Percentiles rank a stretch among this genome's conserved stretches.
Evolutionary conservation across 2,888 invertebrate genomes (phyloP).

Genomic region (Ptilodon capucinus): DNA sequence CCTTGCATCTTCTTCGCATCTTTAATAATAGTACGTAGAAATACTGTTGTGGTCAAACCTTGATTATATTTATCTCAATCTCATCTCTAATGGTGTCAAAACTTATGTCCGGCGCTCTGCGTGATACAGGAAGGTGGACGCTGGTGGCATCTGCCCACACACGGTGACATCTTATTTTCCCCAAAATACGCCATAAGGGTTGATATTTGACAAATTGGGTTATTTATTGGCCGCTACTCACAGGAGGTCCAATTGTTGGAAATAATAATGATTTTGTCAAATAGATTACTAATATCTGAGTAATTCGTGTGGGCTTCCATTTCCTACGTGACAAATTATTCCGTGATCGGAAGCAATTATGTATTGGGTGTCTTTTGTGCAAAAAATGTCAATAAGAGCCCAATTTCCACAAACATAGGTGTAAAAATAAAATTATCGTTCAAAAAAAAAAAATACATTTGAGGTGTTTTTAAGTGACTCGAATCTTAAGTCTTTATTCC

Average conservation of each 20-base stretch:
- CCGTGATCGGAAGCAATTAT: conserved; percentile 71
- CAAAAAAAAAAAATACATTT: too few species aligned
- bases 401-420: conserved; percentile 24
- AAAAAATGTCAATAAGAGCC: conserved; percentile 48
- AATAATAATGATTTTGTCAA: conserved; percentile 47
- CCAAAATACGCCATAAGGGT: conserved; percentile 54
- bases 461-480: too few species aligned
- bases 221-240: conserved; percentile 44
- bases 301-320: conserved; percentile 39
- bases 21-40: conserved; percentile 29
- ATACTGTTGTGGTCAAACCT: conserved; percentile 65
- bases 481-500: too few species aligned
- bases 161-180: conserved; percentile 71
- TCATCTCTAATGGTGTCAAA: conserved; percentile 78
- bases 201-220: conserved; percentile 69
- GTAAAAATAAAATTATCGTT: neutral
- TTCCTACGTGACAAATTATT: conserved; percentile 35
- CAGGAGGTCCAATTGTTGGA: conserved; percentile 68
- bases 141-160: conserved; percentile 71
- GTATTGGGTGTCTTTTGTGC: conserved; percentile 42
- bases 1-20: conserved; percentile 12
- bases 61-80: conserved; percentile 73
- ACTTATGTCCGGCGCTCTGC: conserved; percentile 74
- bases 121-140: conserved; percentile 76
- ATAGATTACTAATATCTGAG: conserved; percentile 37